phyloP scores from a whole-genome alignment of 2,888 invertebrate species.

The Hypena proboscidalis region DNA sequence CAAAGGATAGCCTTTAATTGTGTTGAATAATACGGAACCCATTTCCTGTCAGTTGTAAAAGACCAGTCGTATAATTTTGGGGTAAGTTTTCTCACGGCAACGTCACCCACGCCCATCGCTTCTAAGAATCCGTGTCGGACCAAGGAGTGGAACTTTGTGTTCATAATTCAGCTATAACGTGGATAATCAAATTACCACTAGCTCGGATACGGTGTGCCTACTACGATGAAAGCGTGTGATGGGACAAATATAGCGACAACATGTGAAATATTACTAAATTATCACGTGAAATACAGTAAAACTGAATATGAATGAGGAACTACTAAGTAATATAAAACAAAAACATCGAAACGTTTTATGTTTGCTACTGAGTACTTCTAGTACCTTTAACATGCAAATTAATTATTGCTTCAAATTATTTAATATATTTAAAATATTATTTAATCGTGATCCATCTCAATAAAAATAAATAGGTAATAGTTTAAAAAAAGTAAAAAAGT shows the following conservation, averaged over 20 bases:
- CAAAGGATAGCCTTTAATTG: constrained; percentile 53
- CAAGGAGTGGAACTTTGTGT: constrained; percentile 69
- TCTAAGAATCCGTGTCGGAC: constrained; percentile 75
- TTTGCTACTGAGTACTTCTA: constrained; percentile 18
- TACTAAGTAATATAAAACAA: constrained; percentile 30
- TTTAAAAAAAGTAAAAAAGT: no score
- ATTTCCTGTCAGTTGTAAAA: constrained; percentile 57
- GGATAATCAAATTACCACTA: constrained; percentile 60
- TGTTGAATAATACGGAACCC: constrained; percentile 52
- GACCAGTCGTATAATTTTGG: constrained; percentile 63
- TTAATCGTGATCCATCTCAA: no score
- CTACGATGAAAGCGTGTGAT: constrained; percentile 2
- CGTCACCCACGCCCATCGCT: constrained; percentile 71
- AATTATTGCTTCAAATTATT: constrained; percentile 27
- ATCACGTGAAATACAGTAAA: constrained; percentile 16
- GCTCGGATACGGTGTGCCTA: constrained; percentile 57
- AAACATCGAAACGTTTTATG: constrained; percentile 32
- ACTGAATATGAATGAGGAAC: constrained; percentile 25
- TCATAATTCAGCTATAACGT: constrained; percentile 69
- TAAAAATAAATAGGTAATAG: no score
- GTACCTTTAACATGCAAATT: constrained; percentile 24
- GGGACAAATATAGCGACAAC: constrained; percentile 7
- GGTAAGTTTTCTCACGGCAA: constrained; percentile 77
- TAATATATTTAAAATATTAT: constrained; percentile 9
- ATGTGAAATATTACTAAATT: constrained; percentile 15